phyloP scores from a whole-genome alignment of 1,140 invertebrate species.

The Ceratina japonica region DNA sequence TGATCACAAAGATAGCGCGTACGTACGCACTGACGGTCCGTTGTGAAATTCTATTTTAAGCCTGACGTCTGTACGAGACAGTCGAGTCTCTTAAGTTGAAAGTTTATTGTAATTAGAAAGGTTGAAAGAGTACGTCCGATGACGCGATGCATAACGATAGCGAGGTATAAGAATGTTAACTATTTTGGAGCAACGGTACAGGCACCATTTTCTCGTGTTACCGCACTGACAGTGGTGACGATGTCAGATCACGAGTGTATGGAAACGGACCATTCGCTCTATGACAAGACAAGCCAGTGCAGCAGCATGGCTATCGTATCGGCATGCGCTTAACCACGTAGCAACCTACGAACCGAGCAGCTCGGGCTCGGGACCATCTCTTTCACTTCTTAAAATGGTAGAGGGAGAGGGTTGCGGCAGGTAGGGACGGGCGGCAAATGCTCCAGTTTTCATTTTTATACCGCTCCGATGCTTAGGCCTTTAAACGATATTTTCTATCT shows the following conservation, averaged over 20 bases:
- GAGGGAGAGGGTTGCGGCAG: conserved; percentile 42
- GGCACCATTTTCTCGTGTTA: conserved; percentile 43
- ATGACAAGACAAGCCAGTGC: conserved; percentile 41
- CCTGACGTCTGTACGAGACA: not conserved
- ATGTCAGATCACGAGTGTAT: conserved; percentile 54
- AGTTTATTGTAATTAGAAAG: conserved; percentile 39
- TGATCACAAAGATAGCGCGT: conserved; percentile 11
- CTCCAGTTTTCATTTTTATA: conserved; percentile 68
- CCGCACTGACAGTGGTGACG: conserved; percentile 45
- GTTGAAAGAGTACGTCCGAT: conserved; percentile 33
- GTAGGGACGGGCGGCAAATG: conserved; percentile 61
- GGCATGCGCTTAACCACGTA: conserved; percentile 62
- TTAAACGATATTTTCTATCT: conserved; percentile 44
- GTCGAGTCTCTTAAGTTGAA: conserved; percentile 8
- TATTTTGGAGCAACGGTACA: conserved; percentile 43
- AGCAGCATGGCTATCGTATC: conserved; percentile 55
- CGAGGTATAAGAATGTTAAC: conserved; percentile 37
- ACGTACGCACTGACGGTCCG: not conserved
- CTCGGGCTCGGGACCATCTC: conserved; percentile 63
- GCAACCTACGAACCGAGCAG: conserved; percentile 63
- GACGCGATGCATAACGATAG: conserved; percentile 23
- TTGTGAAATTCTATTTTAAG: not conserved
- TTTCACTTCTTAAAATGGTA: conserved; percentile 69
- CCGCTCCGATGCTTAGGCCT: conserved; percentile 51
- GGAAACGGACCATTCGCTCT: conserved; percentile 65